Conservation (phyloP, 2,888 invertebrate species). For the Helleia helle region DNA sequence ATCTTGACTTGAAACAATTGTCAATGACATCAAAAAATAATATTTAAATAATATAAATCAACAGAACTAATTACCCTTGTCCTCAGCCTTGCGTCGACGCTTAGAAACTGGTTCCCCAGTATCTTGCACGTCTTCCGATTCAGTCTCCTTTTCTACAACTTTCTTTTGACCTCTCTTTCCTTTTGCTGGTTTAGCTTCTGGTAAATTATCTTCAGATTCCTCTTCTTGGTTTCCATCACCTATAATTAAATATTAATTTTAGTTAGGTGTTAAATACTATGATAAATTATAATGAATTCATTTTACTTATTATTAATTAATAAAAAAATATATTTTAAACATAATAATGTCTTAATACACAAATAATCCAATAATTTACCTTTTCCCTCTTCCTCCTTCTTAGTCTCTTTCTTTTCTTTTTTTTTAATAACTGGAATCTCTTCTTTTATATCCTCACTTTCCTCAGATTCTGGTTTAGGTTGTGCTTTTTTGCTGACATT, state of each 20-base stretch:
- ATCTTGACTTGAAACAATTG: constrained; percentile 48
- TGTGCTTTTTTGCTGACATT: constrained; percentile 42
- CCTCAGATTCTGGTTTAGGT: constrained; percentile 40
- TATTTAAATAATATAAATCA: constrained; percentile 27
- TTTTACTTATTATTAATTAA: too few species aligned
- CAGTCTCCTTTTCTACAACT: constrained; percentile 29
- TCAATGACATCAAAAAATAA: constrained; percentile 23
- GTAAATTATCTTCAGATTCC: constrained; percentile 32
- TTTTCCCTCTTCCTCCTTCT: constrained; percentile 48
- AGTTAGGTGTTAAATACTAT: too few species aligned
- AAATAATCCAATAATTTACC: too few species aligned
- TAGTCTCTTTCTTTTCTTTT: constrained; percentile 31
- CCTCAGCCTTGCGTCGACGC: constrained; percentile 54
- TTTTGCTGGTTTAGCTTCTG: constrained; percentile 45
- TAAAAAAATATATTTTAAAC: too few species aligned
- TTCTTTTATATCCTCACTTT: constrained; percentile 32
- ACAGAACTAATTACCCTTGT: constrained; percentile 63
- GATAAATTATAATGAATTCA: too few species aligned
- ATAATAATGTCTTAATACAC: too few species aligned
- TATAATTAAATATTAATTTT: too few species aligned
- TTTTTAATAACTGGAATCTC: constrained; percentile 36
- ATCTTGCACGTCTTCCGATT: constrained; percentile 38
- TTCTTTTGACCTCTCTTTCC: constrained; percentile 52
- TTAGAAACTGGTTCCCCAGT: constrained; percentile 44
- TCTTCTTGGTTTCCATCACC: constrained; percentile 42